Evolutionary conservation across 2,797 vertebrate genomes (phyloP).

Genomic region (Chelmon rostratus): DNA sequence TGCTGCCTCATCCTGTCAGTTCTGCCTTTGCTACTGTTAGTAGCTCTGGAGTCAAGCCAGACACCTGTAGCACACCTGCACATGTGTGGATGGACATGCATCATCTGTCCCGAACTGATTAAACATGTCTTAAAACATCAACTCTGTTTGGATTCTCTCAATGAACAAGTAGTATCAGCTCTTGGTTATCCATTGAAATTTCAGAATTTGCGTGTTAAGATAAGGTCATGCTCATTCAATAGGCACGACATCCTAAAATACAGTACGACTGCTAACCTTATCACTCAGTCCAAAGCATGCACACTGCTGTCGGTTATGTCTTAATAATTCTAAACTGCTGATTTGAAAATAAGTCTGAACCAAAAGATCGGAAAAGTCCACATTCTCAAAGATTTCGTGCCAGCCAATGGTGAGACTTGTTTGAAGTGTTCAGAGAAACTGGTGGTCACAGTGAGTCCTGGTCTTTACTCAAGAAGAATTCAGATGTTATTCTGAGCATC

Average conservation of each 20-base stretch:
- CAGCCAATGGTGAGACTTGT: neutral
- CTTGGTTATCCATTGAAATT: neutral
- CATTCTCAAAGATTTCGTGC: neutral
- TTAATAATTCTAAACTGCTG: neutral
- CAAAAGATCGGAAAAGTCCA: neutral
- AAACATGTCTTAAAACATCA: neutral
- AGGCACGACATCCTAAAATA: neutral
- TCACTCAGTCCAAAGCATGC: neutral
- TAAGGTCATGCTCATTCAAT: neutral
- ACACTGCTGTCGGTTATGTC: neutral
- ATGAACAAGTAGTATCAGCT: neutral
- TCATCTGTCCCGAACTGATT: neutral
- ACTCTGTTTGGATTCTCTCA: neutral
- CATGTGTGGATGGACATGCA: neutral
- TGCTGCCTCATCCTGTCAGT: conserved; percentile 14
- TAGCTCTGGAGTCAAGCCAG: neutral
- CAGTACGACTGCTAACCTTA: neutral
- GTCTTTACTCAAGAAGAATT: neutral
- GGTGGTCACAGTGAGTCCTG: neutral
- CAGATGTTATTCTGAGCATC: no score
- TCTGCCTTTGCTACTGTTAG: conserved; percentile 18
- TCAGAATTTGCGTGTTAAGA: neutral
- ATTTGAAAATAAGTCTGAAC: neutral
- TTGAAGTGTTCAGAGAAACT: neutral
- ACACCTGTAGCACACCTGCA: neutral